phyloP scores from a whole-genome alignment of 2,888 invertebrate genomes.

The Erebia epiphron region DNA sequence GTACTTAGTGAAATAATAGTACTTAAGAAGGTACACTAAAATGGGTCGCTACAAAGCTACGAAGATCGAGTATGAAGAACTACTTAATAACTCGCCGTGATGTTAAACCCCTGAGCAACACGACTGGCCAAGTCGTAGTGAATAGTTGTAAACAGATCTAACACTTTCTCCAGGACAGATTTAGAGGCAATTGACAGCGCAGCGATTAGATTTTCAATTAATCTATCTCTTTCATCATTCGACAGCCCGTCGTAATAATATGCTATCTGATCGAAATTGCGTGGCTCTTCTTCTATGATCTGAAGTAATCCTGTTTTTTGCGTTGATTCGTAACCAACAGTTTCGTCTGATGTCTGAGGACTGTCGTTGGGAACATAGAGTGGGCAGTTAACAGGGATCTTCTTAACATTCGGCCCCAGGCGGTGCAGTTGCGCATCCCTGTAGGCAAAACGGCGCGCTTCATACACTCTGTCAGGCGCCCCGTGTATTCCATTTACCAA shows the following conservation, averaged over 20 bases:
- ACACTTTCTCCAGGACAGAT: neutral
- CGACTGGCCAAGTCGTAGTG: neutral
- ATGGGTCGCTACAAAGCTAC: too few species aligned
- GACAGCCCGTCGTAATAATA: neutral
- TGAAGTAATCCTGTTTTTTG: neutral
- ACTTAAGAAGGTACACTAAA: too few species aligned
- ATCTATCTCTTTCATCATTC: neutral
- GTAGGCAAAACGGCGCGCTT: constrained; percentile 1
- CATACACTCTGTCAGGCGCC: neutral
- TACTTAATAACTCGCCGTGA: neutral
- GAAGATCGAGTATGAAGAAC: too few species aligned
- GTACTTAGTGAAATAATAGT: too few species aligned
- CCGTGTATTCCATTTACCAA: constrained; percentile 2
- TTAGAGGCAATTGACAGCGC: neutral
- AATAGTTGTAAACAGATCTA: neutral
- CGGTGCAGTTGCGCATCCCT: neutral
- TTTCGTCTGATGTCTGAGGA: neutral
- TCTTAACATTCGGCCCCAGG: neutral
- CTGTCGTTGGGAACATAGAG: neutral
- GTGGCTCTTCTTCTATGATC: neutral
- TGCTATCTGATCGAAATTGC: neutral
- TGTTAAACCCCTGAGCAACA: neutral
- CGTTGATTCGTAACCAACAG: neutral
- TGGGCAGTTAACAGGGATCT: constrained; percentile 17
- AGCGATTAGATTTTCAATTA: neutral